These are phyloP conservation scores for Lasioglossum albipes DNA, from an alignment of 1,140 invertebrate species.

Conservation along the genomic window DNA sequence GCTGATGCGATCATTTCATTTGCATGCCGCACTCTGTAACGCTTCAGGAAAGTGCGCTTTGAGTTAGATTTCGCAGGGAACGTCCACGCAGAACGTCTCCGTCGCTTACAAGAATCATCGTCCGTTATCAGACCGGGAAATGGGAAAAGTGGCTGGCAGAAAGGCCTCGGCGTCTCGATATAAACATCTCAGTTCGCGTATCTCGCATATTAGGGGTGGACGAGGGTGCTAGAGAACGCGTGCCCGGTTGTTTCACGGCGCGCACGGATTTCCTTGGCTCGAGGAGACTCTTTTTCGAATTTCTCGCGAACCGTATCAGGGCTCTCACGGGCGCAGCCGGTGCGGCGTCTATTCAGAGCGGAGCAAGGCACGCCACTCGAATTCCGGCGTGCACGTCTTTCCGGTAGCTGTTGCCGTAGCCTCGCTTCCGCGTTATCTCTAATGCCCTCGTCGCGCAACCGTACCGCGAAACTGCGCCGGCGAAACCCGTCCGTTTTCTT, in stretches of 20 bases:
- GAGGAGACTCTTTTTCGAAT: background rate
- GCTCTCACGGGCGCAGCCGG: conserved; percentile 7
- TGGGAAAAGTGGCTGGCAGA: background rate
- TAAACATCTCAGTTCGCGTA: conserved; percentile 26
- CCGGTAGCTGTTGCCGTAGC: background rate
- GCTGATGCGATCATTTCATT: too few species aligned
- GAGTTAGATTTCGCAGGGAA: too few species aligned
- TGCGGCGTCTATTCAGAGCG: conserved; percentile 10
- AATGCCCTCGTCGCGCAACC: conserved; percentile 14
- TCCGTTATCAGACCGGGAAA: conserved; percentile 5
- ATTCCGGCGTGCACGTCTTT: conserved; percentile 1
- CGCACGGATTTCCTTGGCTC: background rate
- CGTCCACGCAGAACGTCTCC: too few species aligned
- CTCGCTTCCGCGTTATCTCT: conserved; percentile 18
- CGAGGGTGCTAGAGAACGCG: background rate
- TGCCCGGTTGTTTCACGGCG: background rate
- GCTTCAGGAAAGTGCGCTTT: too few species aligned
- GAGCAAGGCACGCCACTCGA: background rate
- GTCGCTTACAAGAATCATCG: background rate
- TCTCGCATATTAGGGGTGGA: background rate
- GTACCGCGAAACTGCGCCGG: background rate
- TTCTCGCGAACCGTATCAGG: conserved; percentile 10
- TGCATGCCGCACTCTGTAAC: too few species aligned
- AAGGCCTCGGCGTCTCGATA: conserved; percentile 20
- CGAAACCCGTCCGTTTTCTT: background rate